These are phyloP conservation scores for Raphicerus campestris DNA, from an alignment of 2,113 vertebrate genomes.

Conservation along the genomic window DNA sequence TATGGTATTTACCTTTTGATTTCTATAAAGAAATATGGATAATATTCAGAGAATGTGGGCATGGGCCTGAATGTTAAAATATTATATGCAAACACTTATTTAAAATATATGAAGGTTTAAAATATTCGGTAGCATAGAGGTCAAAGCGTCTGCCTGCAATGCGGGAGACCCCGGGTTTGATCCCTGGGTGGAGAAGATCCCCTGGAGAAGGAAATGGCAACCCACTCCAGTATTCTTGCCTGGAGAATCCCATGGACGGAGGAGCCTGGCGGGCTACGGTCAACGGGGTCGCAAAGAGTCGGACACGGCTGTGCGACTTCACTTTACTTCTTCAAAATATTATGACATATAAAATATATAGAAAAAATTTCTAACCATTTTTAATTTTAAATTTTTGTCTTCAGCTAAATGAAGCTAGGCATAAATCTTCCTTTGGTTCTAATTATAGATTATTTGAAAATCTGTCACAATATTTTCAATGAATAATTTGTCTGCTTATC, in stretches of 20 bases:
- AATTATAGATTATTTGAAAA: not conserved
- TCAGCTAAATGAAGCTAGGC: not conserved
- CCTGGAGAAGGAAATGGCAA: too few relatives aligned
- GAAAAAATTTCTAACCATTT: not conserved
- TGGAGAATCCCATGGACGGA: too few relatives aligned
- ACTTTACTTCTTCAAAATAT: not conserved
- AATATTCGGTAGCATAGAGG: not conserved
- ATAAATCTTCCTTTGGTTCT: not conserved
- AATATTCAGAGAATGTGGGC: not conserved
- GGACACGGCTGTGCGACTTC: too few relatives aligned
- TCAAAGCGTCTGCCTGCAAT: too few relatives aligned
- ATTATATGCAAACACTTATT: not conserved
- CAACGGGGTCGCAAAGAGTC: too few relatives aligned
- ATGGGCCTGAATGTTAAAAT: not conserved
- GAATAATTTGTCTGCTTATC: not conserved
- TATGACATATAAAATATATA: not conserved
- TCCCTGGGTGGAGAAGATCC: too few relatives aligned
- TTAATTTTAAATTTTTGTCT: slow-evolving; percentile 4
- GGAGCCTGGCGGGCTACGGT: too few relatives aligned
- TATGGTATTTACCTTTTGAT: not conserved
- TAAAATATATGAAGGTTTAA: not conserved
- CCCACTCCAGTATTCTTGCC: too few relatives aligned
- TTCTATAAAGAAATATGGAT: not conserved
- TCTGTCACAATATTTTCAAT: not conserved
- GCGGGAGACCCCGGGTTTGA: too few relatives aligned